Base-by-base conservation (phyloP, 2,113 vertebrate genomes). In the Todiramphus saurophagus region DNA sequence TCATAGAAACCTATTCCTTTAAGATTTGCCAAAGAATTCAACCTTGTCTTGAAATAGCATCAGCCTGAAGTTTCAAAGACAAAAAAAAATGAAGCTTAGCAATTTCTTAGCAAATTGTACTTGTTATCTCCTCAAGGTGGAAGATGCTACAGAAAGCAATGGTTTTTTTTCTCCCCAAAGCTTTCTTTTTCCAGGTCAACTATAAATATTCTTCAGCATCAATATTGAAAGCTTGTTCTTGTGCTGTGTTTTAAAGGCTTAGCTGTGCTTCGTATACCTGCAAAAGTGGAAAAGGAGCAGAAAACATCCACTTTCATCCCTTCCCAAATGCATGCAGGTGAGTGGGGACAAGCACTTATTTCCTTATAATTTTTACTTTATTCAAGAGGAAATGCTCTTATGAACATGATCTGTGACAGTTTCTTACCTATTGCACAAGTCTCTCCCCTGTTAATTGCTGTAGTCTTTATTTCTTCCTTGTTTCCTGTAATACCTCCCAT, bases 121-220 rank as follows among this genome's bases (percentile, higher is more conserved):
- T 89, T 81, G 25, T 73, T 50, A 72, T 80, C 23, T 81, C 41
- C 63, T 83, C 60, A 64, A 78, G n/a, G 25, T 72, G 69, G 55
- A 90, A 83, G 56, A 70, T 70, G 46, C 15, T 78, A 43, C 10
- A 33, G 83, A 92, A 87, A 72, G 30, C 5, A 67, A 16, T 46
- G 39, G 19, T 10, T 67, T 50, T 77, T 62, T 69, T 74, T 37
- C 25, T 84, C 46, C 53, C 58, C 68, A 51, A 87, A 84, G 56
- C 43, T 55, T 87, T 91, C 28, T 87, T 72, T 94, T 95, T 87
- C 83, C 77, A 84, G 60, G 76, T 86, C 80, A 89, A 11, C 44
- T 90, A 73, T 83, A 90, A 95, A 97, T 92, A 85, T 66, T 85
- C 72, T 80, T 76, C 55, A 76, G 21, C 63, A 88, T 66, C 82